Evolutionary conservation across 2,888 invertebrate species (phyloP).

Genomic region (Eilema griseolum): DNA sequence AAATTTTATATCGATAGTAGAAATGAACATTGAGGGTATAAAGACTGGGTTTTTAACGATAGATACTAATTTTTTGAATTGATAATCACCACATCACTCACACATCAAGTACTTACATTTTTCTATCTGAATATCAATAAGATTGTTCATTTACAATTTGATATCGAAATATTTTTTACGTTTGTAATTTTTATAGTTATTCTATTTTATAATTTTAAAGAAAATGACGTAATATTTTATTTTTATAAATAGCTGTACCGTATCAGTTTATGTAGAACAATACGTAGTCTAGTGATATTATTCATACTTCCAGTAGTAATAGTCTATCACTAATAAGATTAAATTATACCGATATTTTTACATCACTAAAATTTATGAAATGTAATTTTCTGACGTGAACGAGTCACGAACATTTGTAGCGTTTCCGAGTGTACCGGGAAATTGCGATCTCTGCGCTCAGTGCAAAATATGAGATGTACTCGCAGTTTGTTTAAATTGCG

Average conservation of each 20-base stretch:
- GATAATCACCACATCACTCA: not conserved
- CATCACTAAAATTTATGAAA: constrained; percentile 83
- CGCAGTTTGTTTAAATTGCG: constrained; percentile 81
- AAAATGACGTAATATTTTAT: too few species aligned
- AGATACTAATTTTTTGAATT: not conserved
- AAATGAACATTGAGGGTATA: not conserved
- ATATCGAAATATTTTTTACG: not conserved
- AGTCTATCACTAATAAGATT: constrained; percentile 11
- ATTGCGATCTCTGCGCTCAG: constrained; percentile 80
- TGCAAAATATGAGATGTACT: constrained; percentile 80
- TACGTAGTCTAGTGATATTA: too few species aligned
- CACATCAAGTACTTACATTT: not conserved
- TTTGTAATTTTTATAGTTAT: not conserved
- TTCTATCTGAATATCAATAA: not conserved
- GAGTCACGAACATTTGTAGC: constrained; percentile 85
- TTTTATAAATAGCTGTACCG: too few species aligned
- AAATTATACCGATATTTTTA: constrained; percentile 43
- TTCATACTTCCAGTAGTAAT: too few species aligned
- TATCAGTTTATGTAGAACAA: too few species aligned
- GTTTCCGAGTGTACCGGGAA: constrained; percentile 84
- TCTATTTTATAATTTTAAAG: too few species aligned
- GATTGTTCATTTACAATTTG: not conserved
- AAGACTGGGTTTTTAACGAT: not conserved
- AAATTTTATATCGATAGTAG: constrained; percentile 33
- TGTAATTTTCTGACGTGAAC: constrained; percentile 85